These are phyloP conservation scores for Cyanoderma ruficeps DNA, from an alignment of 2,113 vertebrate species.

Conservation along the genomic window DNA sequence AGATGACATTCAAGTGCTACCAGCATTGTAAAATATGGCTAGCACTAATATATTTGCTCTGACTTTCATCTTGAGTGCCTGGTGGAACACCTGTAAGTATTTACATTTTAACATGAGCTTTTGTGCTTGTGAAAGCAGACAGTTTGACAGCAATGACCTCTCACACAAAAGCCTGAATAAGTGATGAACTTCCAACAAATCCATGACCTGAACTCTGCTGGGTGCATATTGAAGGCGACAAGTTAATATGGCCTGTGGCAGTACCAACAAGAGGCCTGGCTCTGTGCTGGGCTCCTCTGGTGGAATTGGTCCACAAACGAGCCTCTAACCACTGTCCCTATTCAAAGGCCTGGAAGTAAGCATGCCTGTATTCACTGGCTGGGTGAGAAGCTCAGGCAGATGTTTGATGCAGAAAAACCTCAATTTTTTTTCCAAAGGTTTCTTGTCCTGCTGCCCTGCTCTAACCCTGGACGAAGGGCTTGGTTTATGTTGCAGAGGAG, in stretches of 20 bases:
- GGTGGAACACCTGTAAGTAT: slow-evolving; percentile 67
- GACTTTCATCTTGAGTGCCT: slow-evolving; percentile 64
- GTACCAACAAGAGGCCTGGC: not conserved
- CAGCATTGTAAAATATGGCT: not conserved
- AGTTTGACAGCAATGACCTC: slow-evolving; percentile 62
- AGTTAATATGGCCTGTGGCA: slow-evolving; percentile 50
- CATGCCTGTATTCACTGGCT: not conserved
- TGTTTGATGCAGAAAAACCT: not conserved
- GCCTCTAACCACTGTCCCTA: not conserved
- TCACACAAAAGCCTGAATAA: slow-evolving; percentile 63
- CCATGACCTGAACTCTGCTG: slow-evolving; percentile 64
- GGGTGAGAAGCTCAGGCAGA: not conserved
- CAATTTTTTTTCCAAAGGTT: not conserved
- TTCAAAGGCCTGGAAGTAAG: not conserved
- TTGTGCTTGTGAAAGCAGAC: slow-evolving; percentile 63
- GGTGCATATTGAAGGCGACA: slow-evolving; percentile 40
- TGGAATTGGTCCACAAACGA: not conserved
- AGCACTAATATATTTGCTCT: slow-evolving; percentile 53
- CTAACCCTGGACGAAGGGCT: not conserved
- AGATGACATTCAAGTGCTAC: slow-evolving; percentile 40
- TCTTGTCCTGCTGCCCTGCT: not conserved
- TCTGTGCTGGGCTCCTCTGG: not conserved
- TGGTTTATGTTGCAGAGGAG: not conserved
- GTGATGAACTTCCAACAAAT: slow-evolving; percentile 61
- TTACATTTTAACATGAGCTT: slow-evolving; percentile 65